phyloP scores from a whole-genome alignment of 2,113 vertebrate genomes.

The Poecile atricapillus region DNA sequence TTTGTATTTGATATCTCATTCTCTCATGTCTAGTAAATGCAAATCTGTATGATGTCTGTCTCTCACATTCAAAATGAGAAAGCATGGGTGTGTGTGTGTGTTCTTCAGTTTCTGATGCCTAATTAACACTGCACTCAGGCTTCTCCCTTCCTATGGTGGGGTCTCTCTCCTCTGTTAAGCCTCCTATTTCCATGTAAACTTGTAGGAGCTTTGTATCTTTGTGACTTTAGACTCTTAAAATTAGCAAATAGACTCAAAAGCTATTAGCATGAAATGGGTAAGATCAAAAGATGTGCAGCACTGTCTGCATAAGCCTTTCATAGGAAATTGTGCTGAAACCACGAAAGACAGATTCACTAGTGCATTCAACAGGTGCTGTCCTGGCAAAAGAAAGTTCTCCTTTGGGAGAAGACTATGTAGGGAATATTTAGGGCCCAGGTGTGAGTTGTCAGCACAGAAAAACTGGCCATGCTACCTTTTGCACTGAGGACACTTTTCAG shows the following conservation, averaged over 20 bases:
- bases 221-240: neutral
- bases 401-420: neutral
- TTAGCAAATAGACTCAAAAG: neutral
- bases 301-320: neutral
- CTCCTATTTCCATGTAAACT: neutral
- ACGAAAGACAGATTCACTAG: neutral
- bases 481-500: neutral
- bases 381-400: neutral
- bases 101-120: neutral
- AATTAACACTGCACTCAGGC: neutral
- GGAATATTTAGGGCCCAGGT: neutral
- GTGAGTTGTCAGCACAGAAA: neutral
- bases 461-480: neutral
- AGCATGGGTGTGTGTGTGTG: neutral
- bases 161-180: neutral
- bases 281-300: neutral
- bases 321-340: neutral
- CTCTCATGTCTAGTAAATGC: neutral
- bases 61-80: neutral
- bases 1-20: neutral
- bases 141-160: neutral
- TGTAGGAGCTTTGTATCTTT: neutral
- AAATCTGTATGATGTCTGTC: neutral
- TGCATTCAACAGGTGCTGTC: neutral
- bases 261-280: neutral